Conservation (phyloP, 2,888 invertebrate genomes). For the Opisthograptis luteolata region DNA sequence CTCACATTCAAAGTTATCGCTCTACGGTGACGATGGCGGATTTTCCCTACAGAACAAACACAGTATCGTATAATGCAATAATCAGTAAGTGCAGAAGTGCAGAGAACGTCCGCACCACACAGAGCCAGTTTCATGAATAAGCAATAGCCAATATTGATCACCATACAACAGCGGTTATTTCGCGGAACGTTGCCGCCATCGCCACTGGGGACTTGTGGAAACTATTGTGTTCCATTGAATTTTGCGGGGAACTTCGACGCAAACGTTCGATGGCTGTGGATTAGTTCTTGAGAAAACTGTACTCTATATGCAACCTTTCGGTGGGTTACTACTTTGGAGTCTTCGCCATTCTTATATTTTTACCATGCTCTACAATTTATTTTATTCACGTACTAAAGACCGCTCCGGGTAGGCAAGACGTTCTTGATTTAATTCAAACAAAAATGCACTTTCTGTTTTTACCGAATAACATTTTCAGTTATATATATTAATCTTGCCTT, state of each 20-base stretch:
- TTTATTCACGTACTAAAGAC: too few species aligned
- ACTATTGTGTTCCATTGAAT: constrained; percentile 21
- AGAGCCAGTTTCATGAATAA: constrained; percentile 61
- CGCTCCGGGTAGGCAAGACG: too few species aligned
- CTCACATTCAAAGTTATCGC: too few species aligned
- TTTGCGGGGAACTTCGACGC: constrained; percentile 25
- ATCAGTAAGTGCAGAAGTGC: constrained; percentile 37
- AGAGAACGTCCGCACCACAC: constrained; percentile 31
- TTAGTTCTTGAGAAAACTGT: neutral
- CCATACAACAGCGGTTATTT: constrained; percentile 43
- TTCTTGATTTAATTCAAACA: too few species aligned
- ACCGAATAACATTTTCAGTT: too few species aligned
- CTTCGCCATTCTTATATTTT: too few species aligned
- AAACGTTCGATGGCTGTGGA: neutral
- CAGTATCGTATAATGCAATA: constrained; percentile 40
- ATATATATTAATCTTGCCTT: too few species aligned
- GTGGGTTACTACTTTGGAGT: too few species aligned
- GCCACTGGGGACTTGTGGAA: constrained; percentile 30
- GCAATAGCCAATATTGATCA: constrained; percentile 62
- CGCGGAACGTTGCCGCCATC: constrained; percentile 37
- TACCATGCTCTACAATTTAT: too few species aligned
- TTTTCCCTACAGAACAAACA: constrained; percentile 17
- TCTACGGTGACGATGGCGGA: neutral
- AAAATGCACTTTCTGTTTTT: too few species aligned
- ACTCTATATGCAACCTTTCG: too few species aligned